Evolutionary conservation across 2,888 invertebrate species (phyloP), one percentile per base, ranked within the genome.

Genomic region (Portevinia maculata): DNA sequence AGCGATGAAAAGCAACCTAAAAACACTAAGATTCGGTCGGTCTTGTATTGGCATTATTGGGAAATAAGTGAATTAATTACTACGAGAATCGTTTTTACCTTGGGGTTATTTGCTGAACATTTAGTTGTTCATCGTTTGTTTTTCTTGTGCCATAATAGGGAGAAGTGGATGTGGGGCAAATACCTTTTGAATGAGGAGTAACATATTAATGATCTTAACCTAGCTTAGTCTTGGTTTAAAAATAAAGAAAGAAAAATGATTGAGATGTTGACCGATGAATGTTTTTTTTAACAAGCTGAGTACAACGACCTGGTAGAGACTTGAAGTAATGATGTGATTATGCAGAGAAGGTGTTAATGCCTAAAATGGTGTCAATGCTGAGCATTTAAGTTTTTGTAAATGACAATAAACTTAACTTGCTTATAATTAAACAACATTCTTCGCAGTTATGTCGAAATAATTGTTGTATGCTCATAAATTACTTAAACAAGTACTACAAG

Each of bases 1-100:
- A 1, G 17, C 44, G 24, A 44, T 37, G 28, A 15, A 32, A 57
- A 57, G 30, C 55, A 50, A n/a, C 48, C 11, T 11, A 19, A 11
- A 7, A 24, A 41, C 15, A 6, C 17, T 17, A 9, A 32, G 11
- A 41, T 62, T 46, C 30, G 1, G 39, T 50, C 19, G 15, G 69
- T 24, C 34, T 46, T 44, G 44, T 44, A 34, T 34, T 67, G 32
- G 32, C 50, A 48, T 52, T 67, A 28, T 48, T 37, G 62, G 28
- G 19, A 73, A 48, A 55, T 55, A 64, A 73, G 73, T 73, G 62
- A 62, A 64, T 55, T 62, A 59, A 73, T 64, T 73, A 55, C 39
- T 11, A 30, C 28, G 73, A 41, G 55, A 64, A 73, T 46, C 34
- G 52, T 53, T 62, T 46, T 39, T 21, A 52, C 57, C 53, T 46